Evolutionary conservation across 2,797 vertebrate genomes (phyloP), one percentile per base, ranked within the genome.

Genomic region (Notolepis coatsorum): DNA sequence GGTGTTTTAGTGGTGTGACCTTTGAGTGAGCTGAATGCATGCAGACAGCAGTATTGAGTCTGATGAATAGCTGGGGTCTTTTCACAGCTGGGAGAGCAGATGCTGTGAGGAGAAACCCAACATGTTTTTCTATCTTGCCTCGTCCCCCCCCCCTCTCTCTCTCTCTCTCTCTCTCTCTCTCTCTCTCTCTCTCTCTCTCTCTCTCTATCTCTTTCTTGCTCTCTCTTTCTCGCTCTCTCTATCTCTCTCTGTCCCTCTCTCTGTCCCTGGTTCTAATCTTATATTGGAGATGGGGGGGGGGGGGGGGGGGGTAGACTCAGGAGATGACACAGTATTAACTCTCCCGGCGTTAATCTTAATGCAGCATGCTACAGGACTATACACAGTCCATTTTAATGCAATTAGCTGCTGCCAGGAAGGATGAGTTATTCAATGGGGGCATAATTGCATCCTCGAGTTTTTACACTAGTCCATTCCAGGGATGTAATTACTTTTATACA

Each of bases 371-470:
- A 75, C 85, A 85, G 73, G 76, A 84, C 84, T 81, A 75, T 88
- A 91, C 87, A 84, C 84, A 77, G 84, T 91, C 89, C 87, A 90
- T 92, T 93, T 92, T 90, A 93, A 91, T 91, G 86, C 87, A 90
- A 90, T 93, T 94, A 92, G 88, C 89, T 86, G 68, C 74, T 89
- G 88, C 88, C 90, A 86, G 84, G 80, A 84, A 90, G 81, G 88
- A 90, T 90, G 90, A 90, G 86, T 91, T 89, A 91, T 92, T 91
- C 90, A 92, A 88, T 85, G 80, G 84, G 84, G 84, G 82, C 82
- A 88, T 91, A 92, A 93, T 91, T 91, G 90, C 88, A 73, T 92
- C 90, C 86, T 88, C 81, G 83, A 87, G 83, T 88, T 91, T 91
- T 87, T 87, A 84, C 83, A 78, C 73, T 78, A 75, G 78, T 85